Base-by-base conservation (phyloP, 1,140 invertebrate genomes). In the Eueides isabella region DNA sequence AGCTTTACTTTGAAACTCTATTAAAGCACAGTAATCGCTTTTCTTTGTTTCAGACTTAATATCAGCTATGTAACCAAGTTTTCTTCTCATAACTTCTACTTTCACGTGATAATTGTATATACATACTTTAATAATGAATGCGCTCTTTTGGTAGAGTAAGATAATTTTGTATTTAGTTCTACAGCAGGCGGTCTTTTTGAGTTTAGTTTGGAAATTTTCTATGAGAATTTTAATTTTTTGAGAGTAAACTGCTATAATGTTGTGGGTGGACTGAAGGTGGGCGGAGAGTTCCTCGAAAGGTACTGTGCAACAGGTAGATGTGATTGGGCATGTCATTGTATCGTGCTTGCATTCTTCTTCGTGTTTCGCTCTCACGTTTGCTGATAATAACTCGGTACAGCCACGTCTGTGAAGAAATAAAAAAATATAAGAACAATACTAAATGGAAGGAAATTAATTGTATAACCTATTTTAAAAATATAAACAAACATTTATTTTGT, bases 181-280 rank as follows among this genome's bases (percentile, higher is more conserved):
- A 63, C 89, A 91, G 71, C 86, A 92, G 0, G 89, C 89, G 2
- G 92, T 92, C 71, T 92, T 90, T 79, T 89, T 92, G 16, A 93
- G 81, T 68, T 93, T 92, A 0, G 85, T 91, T 73, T 91, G 89
- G 79, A 94, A 93, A 79, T 93, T 92, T 77, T 93, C 91, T 79
- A 94, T 93, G 29, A 93, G 78, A 61, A 94, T 92, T 65, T 92
- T 92, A 35, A 93, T 92, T 81, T 91, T 92, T 67, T 90, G 88
- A 2, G 91, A 90, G 81, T 92, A 90, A 38, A 93, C 88, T 1
- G 91, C 88, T 31, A 90, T 92, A 67, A 92, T 88, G 66, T 90
- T 91, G 81, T 94, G 92, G 14, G 69, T 85, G 5, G 77, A 78
- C 33, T 89, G 85, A 16, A 94, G 82, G 70, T 94, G 92, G 7